Conservation (phyloP, 2,888 invertebrate genomes). For the Helicoverpa assulta region DNA sequence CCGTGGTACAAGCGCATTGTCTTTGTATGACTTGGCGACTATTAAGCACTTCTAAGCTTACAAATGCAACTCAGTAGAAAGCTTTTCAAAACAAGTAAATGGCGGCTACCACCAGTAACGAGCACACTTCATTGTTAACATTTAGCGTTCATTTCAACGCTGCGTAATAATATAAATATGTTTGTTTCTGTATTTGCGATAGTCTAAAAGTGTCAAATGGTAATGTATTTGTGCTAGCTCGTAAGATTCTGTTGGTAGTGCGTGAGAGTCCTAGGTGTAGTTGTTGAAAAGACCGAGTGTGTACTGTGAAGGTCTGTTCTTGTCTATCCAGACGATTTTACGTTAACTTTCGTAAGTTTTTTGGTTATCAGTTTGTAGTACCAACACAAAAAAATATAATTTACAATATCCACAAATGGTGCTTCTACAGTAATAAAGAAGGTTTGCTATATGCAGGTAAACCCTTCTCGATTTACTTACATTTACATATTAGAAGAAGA, state of each 20-base stretch:
- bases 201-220: slow-evolving; percentile 17
- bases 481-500: background rate
- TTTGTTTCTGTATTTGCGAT: slow-evolving; percentile 18
- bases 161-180: slow-evolving; percentile 2
- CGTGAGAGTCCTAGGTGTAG: slow-evolving; percentile 9
- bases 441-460: no score
- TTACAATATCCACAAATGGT: no score
- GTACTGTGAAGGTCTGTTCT: slow-evolving; percentile 12
- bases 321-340: background rate
- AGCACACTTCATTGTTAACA: slow-evolving; percentile 1
- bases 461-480: no score
- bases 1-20: no score
- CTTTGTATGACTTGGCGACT: no score
- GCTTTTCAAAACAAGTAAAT: background rate
- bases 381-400: no score
- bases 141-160: slow-evolving; percentile 1
- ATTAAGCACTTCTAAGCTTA: no score
- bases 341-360: no score
- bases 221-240: background rate
- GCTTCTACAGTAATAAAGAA: no score
- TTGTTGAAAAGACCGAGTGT: background rate
- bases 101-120: background rate
- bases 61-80: background rate
- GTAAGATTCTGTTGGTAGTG: slow-evolving; percentile 9
- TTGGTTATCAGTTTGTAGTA: no score